Conservation (phyloP, 2,113 vertebrate species). For the Lutjanus erythropterus region DNA sequence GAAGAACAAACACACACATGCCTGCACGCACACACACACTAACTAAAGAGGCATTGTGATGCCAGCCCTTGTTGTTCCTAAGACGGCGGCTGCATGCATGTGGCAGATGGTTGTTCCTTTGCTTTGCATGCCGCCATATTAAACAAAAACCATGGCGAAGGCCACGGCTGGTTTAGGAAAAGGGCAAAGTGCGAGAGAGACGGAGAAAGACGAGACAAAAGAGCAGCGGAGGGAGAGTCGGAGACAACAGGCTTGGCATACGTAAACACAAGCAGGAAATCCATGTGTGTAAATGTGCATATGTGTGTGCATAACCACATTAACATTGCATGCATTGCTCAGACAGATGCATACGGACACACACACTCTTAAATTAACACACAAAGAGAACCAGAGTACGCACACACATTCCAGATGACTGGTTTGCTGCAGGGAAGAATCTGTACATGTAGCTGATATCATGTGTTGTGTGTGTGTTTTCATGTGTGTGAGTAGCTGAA, state of each 20-base stretch:
- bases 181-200: conserved; percentile 75
- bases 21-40: conserved; percentile 19
- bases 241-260: conserved; percentile 48
- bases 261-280: conserved; percentile 45
- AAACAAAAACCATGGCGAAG: conserved; percentile 75
- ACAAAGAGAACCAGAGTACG: conserved; percentile 16
- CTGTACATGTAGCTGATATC: not conserved
- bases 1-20: conserved; percentile 68
- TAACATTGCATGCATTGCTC: conserved; percentile 8
- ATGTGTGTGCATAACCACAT: conserved; percentile 37
- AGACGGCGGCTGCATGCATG: conserved; percentile 72
- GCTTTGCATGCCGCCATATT: conserved; percentile 80
- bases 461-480: conserved; percentile 2
- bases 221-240: conserved; percentile 60
- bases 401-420: conserved; percentile 9
- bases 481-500: not conserved
- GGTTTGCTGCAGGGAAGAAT: conserved; percentile 1
- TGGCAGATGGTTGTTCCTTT: conserved; percentile 82
- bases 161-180: conserved; percentile 75
- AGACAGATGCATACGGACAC: not conserved
- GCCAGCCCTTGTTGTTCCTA: conserved; percentile 77
- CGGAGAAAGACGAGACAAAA: conserved; percentile 63
- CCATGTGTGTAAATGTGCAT: conserved; percentile 36
- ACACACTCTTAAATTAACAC: conserved; percentile 16
- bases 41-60: conserved; percentile 81